Conservation (phyloP, 2,113 vertebrate species). For the Columba livia region DNA sequence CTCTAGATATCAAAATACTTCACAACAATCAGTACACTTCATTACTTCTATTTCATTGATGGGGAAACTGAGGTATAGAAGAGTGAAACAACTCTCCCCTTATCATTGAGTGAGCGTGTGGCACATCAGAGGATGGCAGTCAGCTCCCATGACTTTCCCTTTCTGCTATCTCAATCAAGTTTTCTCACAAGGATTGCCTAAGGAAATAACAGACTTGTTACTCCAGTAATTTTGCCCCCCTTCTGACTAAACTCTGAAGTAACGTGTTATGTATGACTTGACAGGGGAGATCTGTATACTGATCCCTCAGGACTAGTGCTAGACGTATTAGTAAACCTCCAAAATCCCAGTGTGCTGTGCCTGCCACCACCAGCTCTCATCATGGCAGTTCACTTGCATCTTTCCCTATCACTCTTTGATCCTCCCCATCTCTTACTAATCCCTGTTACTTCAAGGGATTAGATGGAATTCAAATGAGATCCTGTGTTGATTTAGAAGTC, state of each 20-base stretch:
- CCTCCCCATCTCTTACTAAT: slow-evolving; percentile 23
- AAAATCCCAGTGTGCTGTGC: not conserved
- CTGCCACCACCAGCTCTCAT: not conserved
- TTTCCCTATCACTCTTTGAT: slow-evolving; percentile 35
- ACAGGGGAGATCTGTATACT: not conserved
- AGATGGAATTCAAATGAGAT: slow-evolving; percentile 19
- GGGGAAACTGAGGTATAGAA: slow-evolving; percentile 27
- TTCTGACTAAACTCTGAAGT: not conserved
- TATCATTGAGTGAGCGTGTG: not conserved
- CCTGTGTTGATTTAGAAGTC: not conserved
- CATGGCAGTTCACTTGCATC: not conserved
- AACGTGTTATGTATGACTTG: not conserved
- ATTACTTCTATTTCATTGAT: slow-evolving; percentile 18
- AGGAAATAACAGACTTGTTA: slow-evolving; percentile 9
- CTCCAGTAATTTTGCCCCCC: not conserved
- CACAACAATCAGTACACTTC: slow-evolving; percentile 44
- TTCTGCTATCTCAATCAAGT: not conserved
- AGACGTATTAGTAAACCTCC: not conserved
- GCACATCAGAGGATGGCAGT: not conserved
- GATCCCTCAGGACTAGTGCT: not conserved
- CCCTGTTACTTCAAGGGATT: slow-evolving; percentile 38
- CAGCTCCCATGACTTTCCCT: not conserved
- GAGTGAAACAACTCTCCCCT: not conserved
- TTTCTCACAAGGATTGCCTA: not conserved
- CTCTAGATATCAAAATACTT: slow-evolving; percentile 54